Evolutionary conservation across 1,140 invertebrate species (phyloP).

Genomic region (Neotoxoptera formosana): DNA sequence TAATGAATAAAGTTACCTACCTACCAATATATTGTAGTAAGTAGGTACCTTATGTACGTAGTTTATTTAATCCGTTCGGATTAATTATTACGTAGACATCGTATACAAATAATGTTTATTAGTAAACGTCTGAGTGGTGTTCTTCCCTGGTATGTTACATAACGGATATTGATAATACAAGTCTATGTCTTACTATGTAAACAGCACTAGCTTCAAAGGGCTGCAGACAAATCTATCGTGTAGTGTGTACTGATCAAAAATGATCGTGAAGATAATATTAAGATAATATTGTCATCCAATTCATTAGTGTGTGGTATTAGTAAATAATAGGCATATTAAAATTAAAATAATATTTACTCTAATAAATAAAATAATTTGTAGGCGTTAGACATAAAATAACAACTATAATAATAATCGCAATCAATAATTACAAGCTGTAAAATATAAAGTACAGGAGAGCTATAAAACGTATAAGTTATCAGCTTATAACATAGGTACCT

Average conservation of each 20-base stretch:
- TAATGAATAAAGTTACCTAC: neutral
- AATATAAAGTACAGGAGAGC: neutral
- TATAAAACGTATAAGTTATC: neutral
- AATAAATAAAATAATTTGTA: neutral
- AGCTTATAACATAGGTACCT: no score
- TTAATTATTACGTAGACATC: neutral
- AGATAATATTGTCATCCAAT: neutral
- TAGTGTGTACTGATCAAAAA: neutral
- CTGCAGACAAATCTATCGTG: neutral
- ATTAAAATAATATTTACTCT: neutral
- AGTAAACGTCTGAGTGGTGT: neutral
- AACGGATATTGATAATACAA: constrained; percentile 25
- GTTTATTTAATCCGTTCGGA: neutral
- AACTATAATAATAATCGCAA: neutral
- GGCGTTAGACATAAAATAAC: neutral
- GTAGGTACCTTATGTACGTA: neutral
- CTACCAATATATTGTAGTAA: neutral
- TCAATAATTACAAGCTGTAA: neutral
- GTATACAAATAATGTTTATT: neutral
- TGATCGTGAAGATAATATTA: neutral
- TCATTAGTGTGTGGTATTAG: neutral
- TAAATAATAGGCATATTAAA: neutral
- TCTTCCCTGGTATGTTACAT: neutral
- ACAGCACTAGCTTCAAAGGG: neutral
- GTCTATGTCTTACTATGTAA: neutral